These are phyloP conservation scores for Brachyalestes nurse DNA, from an alignment of 2,797 vertebrate genomes.

Conservation along the genomic window DNA sequence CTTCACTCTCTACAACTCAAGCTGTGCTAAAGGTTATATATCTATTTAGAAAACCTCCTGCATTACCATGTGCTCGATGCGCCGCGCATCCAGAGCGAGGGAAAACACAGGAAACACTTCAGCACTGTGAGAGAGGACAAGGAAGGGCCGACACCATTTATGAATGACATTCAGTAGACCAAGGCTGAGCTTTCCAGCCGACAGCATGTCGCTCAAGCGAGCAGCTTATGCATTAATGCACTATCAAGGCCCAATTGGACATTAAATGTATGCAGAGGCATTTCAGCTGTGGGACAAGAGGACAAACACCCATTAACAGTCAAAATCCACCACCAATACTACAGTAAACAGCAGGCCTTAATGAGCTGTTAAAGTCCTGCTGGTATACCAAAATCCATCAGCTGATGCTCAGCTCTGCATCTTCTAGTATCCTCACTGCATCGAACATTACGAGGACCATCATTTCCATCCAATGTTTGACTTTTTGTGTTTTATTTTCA, in stretches of 20 bases:
- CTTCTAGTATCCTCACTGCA: too few species aligned
- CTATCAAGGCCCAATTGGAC: neutral
- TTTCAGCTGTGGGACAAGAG: neutral
- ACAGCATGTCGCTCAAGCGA: too few species aligned
- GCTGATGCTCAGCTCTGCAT: too few species aligned
- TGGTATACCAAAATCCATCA: neutral
- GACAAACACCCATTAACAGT: neutral
- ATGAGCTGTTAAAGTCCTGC: neutral
- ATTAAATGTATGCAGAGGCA: too few species aligned
- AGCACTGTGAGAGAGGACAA: neutral
- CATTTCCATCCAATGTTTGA: too few species aligned
- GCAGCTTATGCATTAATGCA: conserved; percentile 1
- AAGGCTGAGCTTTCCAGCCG: neutral
- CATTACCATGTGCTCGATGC: neutral
- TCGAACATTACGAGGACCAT: too few species aligned
- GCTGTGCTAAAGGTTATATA: neutral
- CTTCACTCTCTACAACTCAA: too few species aligned
- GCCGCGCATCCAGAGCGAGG: neutral
- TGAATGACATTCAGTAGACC: conserved; percentile 3
- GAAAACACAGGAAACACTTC: conserved; percentile 1
- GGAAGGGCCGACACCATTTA: neutral
- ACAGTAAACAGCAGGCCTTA: neutral
- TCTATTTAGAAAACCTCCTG: conserved; percentile 5
- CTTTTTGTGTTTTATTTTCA: too few species aligned
- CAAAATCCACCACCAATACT: neutral